These are phyloP conservation scores for Latheticus oryzae DNA, from an alignment of 2,888 invertebrate genomes.

Conservation along the genomic window DNA sequence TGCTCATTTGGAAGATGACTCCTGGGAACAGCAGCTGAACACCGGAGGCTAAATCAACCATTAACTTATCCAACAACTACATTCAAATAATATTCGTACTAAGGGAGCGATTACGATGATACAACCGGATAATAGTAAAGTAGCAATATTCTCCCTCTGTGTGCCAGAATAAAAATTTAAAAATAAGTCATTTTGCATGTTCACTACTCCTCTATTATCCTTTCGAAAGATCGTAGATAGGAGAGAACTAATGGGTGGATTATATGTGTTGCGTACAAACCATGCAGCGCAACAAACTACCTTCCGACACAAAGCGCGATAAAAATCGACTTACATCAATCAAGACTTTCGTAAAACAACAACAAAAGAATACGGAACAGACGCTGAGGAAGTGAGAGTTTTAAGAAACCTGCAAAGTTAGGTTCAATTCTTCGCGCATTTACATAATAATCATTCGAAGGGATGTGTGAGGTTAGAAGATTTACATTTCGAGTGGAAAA, in stretches of 20 bases:
- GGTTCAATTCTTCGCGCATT: constrained; percentile 15
- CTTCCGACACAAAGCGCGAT: constrained; percentile 25
- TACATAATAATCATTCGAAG: constrained; percentile 21
- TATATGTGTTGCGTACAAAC: constrained; percentile 28
- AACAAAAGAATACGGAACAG: constrained; percentile 14
- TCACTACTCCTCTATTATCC: constrained; percentile 36
- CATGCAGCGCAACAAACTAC: constrained; percentile 29
- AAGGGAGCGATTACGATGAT: too few relatives aligned
- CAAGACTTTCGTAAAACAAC: constrained; percentile 11
- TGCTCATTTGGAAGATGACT: constrained; percentile 44
- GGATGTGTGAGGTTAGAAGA: constrained; percentile 10
- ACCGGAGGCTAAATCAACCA: constrained; percentile 34
- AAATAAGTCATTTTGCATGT: too few relatives aligned
- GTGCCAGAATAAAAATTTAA: too few relatives aligned
- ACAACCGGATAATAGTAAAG: constrained; percentile 4
- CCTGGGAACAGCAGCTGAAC: constrained; percentile 21
- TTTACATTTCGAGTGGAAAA: constrained; percentile 17
- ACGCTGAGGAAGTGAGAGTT: constrained; percentile 18
- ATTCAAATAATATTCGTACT: constrained; percentile 20
- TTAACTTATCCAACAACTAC: constrained; percentile 21
- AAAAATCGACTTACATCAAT: constrained; percentile 23
- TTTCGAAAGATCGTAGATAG: constrained; percentile 33
- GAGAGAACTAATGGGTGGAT: constrained; percentile 34
- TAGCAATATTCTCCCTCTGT: too few relatives aligned
- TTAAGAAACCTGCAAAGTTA: constrained; percentile 13